Conservation (phyloP, 2,113 vertebrate species). For the Oncorhynchus clarkii region DNA sequence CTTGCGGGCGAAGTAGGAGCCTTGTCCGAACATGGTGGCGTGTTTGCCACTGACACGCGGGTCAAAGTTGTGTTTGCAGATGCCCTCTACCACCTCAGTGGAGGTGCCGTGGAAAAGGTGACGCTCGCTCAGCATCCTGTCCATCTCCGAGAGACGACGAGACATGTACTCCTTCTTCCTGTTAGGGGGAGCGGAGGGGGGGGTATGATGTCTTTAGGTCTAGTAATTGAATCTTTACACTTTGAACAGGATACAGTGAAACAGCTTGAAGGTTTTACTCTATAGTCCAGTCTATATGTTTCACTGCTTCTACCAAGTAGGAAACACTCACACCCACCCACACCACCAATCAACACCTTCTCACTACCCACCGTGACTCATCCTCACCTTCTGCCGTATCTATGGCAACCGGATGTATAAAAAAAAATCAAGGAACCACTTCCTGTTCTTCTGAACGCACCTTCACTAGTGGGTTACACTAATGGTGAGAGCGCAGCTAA, state of each 20-base stretch:
- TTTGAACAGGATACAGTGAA: too few relatives aligned
- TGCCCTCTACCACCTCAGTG: slow-evolving; percentile 92
- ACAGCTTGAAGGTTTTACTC: too few relatives aligned
- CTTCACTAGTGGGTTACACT: not conserved
- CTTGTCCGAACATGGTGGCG: slow-evolving; percentile 98
- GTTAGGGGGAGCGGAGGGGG: slow-evolving; percentile 17
- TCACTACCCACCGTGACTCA: too few relatives aligned
- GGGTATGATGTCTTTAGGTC: not conserved
- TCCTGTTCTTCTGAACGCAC: slow-evolving; percentile 6
- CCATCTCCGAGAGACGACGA: slow-evolving; percentile 86
- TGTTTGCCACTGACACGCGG: slow-evolving; percentile 96
- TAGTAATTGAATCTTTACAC: not conserved
- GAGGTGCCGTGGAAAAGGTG: slow-evolving; percentile 98
- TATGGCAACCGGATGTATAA: too few relatives aligned
- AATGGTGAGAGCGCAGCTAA: too few relatives aligned
- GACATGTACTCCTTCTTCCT: slow-evolving; percentile 99
- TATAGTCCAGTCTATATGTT: too few relatives aligned
- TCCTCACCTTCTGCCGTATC: too few relatives aligned
- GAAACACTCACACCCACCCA: slow-evolving; percentile 6
- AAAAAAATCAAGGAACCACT: slow-evolving; percentile 12
- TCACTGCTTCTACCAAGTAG: not conserved
- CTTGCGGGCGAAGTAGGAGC: slow-evolving; percentile 96
- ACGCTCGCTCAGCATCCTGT: slow-evolving; percentile 89
- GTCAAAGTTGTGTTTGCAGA: slow-evolving; percentile 99
- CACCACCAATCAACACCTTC: not conserved